Conservation (phyloP, 2,113 vertebrate genomes). For the Psettodes erumei region DNA sequence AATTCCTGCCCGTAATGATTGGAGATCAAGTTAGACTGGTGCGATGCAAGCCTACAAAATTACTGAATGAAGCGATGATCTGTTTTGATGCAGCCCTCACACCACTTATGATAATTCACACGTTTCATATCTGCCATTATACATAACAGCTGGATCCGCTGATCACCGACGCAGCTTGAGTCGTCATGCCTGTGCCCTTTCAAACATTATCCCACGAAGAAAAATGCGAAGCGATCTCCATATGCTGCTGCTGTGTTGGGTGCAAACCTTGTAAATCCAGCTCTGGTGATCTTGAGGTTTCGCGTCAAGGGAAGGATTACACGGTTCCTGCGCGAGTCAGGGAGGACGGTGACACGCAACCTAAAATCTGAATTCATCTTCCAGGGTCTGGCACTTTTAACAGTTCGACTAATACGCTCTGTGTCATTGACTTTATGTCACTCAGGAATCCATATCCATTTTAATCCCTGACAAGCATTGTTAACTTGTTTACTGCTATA, state of each 20-base stretch:
- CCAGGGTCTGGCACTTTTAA: conserved; percentile 50
- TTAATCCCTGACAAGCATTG: conserved; percentile 72
- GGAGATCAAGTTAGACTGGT: conserved; percentile 50
- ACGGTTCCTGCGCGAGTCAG: background rate
- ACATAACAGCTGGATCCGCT: conserved; percentile 36
- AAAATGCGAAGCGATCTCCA: conserved; percentile 21
- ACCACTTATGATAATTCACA: conserved; percentile 58
- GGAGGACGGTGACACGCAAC: background rate
- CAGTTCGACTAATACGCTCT: conserved; percentile 65
- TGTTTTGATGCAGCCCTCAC: conserved; percentile 53
- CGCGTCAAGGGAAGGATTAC: conserved; percentile 33
- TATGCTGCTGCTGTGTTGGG: background rate
- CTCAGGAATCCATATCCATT: conserved; percentile 58
- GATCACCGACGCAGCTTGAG: conserved; percentile 29
- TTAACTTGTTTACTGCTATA: conserved; percentile 75
- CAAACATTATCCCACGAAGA: conserved; percentile 46
- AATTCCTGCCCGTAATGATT: conserved; percentile 52
- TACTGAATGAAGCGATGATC: conserved; percentile 58
- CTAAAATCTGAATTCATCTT: conserved; percentile 34
- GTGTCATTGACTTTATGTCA: conserved; percentile 62
- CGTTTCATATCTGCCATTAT: conserved; percentile 18
- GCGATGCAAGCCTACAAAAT: conserved; percentile 54
- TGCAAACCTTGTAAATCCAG: conserved; percentile 23
- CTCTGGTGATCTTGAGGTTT: conserved; percentile 5
- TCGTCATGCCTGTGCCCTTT: conserved; percentile 25